Conservation (phyloP, 2,888 invertebrate genomes). For the Apodemia duryi region DNA sequence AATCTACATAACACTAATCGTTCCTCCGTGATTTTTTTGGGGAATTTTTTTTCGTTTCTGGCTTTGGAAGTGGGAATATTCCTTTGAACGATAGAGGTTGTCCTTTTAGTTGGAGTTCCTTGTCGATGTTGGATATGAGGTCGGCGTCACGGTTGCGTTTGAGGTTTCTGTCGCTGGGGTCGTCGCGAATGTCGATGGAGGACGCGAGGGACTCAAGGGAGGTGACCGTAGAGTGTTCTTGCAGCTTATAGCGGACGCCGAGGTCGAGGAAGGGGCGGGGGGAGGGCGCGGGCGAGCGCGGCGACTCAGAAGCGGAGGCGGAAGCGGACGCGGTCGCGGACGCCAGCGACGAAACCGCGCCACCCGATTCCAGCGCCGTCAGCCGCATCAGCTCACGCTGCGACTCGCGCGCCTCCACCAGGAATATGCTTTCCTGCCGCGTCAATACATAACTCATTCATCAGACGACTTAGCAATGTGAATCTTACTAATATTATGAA, state of each 20-base stretch:
- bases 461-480: not conserved
- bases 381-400: slow-evolving; percentile 80
- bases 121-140: slow-evolving; percentile 44
- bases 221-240: slow-evolving; percentile 70
- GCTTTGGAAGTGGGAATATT: slow-evolving; percentile 42
- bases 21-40: slow-evolving; percentile 50
- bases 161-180: slow-evolving; percentile 40
- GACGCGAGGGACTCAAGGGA: slow-evolving; percentile 76
- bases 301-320: slow-evolving; percentile 31
- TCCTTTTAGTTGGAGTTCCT: slow-evolving; percentile 61
- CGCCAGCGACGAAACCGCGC: slow-evolving; percentile 29
- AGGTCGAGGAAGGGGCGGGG: slow-evolving; percentile 49
- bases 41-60: slow-evolving; percentile 42
- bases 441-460: slow-evolving; percentile 17
- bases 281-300: slow-evolving; percentile 26
- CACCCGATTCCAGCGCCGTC: slow-evolving; percentile 45
- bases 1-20: slow-evolving; percentile 35
- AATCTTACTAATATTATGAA: too few species aligned
- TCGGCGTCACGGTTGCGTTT: slow-evolving; percentile 49
- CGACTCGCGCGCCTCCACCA: slow-evolving; percentile 87
- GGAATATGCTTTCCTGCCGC: slow-evolving; percentile 87
- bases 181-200: slow-evolving; percentile 51
- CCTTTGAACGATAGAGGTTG: slow-evolving; percentile 49
- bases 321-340: slow-evolving; percentile 33
- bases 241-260: slow-evolving; percentile 41